A percentile compares a stretch with the other conserved stretches of the same genome.
phyloP scores from a whole-genome alignment of 2,888 invertebrate species.

The Brenthis ino region DNA sequence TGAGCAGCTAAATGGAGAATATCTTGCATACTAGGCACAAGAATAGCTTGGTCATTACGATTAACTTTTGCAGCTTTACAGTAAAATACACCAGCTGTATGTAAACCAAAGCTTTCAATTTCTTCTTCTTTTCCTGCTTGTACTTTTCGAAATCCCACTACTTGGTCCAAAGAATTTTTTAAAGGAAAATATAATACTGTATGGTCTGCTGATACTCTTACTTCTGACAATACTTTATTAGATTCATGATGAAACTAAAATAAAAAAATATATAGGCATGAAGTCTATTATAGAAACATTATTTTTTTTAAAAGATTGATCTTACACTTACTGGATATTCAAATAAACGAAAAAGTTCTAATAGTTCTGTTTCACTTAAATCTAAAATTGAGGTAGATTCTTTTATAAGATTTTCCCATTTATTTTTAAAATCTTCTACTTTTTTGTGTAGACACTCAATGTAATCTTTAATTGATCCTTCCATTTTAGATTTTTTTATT shows the following conservation, averaged over 20 bases:
- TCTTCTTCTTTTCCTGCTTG: slow-evolving; percentile 74
- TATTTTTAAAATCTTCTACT: slow-evolving; percentile 63
- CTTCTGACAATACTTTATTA: slow-evolving; percentile 77
- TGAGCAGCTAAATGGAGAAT: slow-evolving; percentile 69
- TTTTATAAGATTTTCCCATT: slow-evolving; percentile 72
- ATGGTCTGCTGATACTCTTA: slow-evolving; percentile 77
- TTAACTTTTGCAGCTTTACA: slow-evolving; percentile 61
- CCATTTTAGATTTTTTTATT: slow-evolving; percentile 69
- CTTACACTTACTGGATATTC: slow-evolving; percentile 80
- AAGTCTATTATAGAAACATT: background rate
- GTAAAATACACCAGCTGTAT: slow-evolving; percentile 68
- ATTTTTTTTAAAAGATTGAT: background rate
- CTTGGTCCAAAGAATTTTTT: slow-evolving; percentile 80
- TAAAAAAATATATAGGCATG: slow-evolving; percentile 27
- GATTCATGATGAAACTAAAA: slow-evolving; percentile 73
- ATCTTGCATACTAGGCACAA: slow-evolving; percentile 75
- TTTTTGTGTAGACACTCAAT: slow-evolving; percentile 60
- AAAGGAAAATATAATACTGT: slow-evolving; percentile 86
- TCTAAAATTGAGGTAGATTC: slow-evolving; percentile 68
- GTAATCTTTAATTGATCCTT: slow-evolving; percentile 60
- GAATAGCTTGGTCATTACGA: slow-evolving; percentile 71
- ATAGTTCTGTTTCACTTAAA: slow-evolving; percentile 67
- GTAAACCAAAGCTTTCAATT: slow-evolving; percentile 56
- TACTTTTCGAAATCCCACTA: slow-evolving; percentile 86
- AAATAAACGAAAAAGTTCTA: slow-evolving; percentile 78